phyloP scores from a whole-genome alignment of 2,113 vertebrate species.

The Erpornis zantholeuca region DNA sequence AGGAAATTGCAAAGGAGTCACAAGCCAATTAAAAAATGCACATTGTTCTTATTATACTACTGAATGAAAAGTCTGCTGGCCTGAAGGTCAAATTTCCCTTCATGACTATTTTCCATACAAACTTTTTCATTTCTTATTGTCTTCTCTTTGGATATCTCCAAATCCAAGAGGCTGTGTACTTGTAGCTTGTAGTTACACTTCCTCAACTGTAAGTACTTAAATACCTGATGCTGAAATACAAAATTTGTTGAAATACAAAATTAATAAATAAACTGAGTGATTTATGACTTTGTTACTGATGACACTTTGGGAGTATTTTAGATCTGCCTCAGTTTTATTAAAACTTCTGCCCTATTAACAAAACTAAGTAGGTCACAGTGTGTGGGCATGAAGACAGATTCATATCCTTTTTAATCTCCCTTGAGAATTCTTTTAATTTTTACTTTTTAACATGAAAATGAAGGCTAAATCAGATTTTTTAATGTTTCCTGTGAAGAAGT shows the following conservation, averaged over 20 bases:
- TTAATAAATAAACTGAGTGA: not conserved
- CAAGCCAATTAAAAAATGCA: not conserved
- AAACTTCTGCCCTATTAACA: not conserved
- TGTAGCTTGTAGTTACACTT: not conserved
- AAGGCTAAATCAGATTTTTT: not conserved
- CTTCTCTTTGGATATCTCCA: not conserved
- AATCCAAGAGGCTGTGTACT: not conserved
- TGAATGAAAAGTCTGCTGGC: not conserved
- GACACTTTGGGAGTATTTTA: not conserved
- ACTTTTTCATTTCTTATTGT: not conserved
- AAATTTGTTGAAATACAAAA: conserved; percentile 42
- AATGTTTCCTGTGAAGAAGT: not conserved
- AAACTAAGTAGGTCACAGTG: not conserved
- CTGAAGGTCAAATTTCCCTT: not conserved
- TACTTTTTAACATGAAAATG: not conserved
- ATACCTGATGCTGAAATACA: not conserved
- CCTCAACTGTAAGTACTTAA: not conserved
- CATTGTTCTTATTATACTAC: not conserved
- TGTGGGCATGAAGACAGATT: not conserved
- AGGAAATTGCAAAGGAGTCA: conserved; percentile 14
- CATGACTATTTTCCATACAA: not conserved
- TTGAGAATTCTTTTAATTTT: not conserved
- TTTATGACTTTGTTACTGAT: not conserved
- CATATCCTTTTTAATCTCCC: not conserved
- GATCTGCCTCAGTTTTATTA: not conserved